Evolutionary conservation across 2,797 vertebrate genomes (phyloP).

Genomic region (Typhlichthys eigenmanni): DNA sequence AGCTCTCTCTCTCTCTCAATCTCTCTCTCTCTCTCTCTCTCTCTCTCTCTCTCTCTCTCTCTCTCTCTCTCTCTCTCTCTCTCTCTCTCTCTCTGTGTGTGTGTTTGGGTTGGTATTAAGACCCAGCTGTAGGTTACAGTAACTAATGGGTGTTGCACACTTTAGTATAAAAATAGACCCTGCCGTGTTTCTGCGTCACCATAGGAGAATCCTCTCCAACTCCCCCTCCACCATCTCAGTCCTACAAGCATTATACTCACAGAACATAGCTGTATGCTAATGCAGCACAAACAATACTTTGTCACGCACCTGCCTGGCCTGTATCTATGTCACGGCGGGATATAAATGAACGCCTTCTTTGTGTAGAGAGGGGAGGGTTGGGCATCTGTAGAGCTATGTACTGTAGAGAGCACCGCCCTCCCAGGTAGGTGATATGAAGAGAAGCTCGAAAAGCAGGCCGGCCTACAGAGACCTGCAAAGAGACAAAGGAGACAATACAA

Average conservation of each 20-base stretch:
- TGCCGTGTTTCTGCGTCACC: conserved; percentile 69
- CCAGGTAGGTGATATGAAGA: conserved; percentile 46
- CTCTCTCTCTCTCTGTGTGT: background rate
- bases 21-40: conserved; percentile 10
- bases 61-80: conserved; percentile 11
- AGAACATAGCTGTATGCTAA: conserved; percentile 47
- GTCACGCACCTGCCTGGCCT: conserved; percentile 31
- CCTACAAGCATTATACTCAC: conserved; percentile 11
- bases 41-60: conserved; percentile 6
- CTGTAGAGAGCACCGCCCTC: conserved; percentile 16
- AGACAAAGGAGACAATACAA: conserved; percentile 34
- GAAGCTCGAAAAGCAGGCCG: conserved; percentile 62
- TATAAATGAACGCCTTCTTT: conserved; percentile 37
- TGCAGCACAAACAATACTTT: conserved; percentile 29
- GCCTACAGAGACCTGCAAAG: conserved; percentile 7
- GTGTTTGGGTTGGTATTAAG: conserved; percentile 64
- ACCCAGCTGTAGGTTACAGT: conserved; percentile 62
- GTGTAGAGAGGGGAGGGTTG: conserved; percentile 41
- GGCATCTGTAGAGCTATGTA: conserved; percentile 32
- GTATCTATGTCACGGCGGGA: conserved; percentile 34
- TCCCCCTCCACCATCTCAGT: conserved; percentile 7
- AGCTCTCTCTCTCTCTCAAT: conserved; percentile 7
- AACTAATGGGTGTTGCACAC: conserved; percentile 63
- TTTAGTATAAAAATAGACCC: conserved; percentile 73
- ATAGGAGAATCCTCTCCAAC: conserved; percentile 69